A percentile compares a stretch with the other conserved stretches of the same genome.
phyloP scores from a whole-genome alignment of 2,888 invertebrate species.

The Nymphalis c-album region DNA sequence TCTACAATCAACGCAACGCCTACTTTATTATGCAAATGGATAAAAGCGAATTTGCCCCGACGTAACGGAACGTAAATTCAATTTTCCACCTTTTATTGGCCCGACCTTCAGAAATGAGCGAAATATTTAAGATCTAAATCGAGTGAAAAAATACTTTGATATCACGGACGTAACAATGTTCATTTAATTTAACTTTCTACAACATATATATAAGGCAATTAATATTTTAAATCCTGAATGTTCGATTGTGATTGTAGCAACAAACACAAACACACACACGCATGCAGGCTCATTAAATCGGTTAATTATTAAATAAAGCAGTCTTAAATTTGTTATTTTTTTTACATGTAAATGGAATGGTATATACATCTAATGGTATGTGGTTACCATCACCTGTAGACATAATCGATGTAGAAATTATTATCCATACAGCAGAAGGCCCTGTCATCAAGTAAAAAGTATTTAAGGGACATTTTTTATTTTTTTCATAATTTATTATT shows the following conservation, averaged over 20 bases:
- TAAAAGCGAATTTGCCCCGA: constrained; percentile 40
- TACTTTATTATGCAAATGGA: constrained; percentile 42
- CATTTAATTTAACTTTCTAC: too few species aligned
- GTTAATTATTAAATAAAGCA: background rate
- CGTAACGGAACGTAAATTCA: constrained; percentile 49
- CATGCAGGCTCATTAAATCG: too few species aligned
- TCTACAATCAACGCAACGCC: constrained; percentile 35
- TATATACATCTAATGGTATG: too few species aligned
- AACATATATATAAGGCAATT: too few species aligned
- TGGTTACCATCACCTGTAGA: too few species aligned
- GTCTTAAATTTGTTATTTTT: background rate
- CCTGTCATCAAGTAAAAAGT: too few species aligned
- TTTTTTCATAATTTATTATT: too few species aligned
- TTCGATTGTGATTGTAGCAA: background rate
- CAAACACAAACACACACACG: too few species aligned
- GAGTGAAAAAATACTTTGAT: constrained; percentile 53
- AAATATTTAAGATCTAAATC: constrained; percentile 51
- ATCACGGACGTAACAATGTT: constrained; percentile 24
- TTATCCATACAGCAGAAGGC: too few species aligned
- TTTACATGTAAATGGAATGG: too few species aligned
- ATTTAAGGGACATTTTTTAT: too few species aligned
- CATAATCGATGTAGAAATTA: too few species aligned
- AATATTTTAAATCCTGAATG: background rate
- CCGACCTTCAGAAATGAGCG: constrained; percentile 48
- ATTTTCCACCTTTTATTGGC: constrained; percentile 51